A percentile compares a stretch with the other conserved stretches of the same genome.
Evolutionary conservation across 2,113 vertebrate genomes (phyloP).

Genomic region (Petromus typicus): DNA sequence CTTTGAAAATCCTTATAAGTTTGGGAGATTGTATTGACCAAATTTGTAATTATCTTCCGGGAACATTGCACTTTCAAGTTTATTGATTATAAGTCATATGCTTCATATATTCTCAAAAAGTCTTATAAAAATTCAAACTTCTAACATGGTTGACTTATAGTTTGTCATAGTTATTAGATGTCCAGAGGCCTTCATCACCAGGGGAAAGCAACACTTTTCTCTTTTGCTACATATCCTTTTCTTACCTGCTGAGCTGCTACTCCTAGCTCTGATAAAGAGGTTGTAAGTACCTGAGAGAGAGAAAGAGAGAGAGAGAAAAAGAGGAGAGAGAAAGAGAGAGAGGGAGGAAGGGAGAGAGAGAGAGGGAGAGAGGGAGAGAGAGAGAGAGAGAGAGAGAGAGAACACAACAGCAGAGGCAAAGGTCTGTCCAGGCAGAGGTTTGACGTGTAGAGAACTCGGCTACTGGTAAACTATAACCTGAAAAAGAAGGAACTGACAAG

Average conservation of each 20-base stretch:
- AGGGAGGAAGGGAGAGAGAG: neutral
- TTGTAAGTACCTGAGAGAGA: neutral
- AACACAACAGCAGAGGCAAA: neutral
- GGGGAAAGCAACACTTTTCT: neutral
- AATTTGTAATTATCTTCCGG: slow-evolving; percentile 22
- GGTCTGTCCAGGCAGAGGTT: neutral
- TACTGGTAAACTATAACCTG: neutral
- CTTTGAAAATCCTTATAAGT: slow-evolving; percentile 33
- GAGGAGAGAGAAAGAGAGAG: too few relatives aligned
- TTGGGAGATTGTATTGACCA: slow-evolving; percentile 22
- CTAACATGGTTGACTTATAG: slow-evolving; percentile 5
- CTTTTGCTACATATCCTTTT: neutral
- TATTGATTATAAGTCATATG: slow-evolving; percentile 20
- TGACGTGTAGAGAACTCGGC: neutral
- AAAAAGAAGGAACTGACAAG: neutral
- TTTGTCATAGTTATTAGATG: slow-evolving; percentile 6
- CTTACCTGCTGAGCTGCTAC: neutral
- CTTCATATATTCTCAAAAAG: slow-evolving; percentile 40
- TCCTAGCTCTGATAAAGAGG: neutral
- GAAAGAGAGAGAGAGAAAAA: too few relatives aligned
- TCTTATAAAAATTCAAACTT: slow-evolving; percentile 23
- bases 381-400: neutral
- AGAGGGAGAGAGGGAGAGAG: neutral
- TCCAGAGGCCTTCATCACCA: neutral
- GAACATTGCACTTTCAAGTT: slow-evolving; percentile 20